A percentile compares a stretch with the other conserved stretches of the same genome.
Conservation (phyloP, 2,113 vertebrate species). For the Mugil cephalus region DNA sequence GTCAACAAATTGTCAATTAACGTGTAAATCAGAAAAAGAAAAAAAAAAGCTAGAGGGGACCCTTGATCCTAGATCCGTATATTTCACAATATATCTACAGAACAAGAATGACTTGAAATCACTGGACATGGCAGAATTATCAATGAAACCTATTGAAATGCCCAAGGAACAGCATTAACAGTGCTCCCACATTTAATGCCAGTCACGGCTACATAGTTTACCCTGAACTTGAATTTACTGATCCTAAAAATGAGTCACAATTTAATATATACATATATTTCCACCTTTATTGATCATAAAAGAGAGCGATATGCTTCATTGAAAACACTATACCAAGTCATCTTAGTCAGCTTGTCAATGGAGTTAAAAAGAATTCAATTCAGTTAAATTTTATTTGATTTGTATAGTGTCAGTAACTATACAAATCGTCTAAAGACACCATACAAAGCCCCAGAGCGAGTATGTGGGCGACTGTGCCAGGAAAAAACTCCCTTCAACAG, state of each 20-base stretch:
- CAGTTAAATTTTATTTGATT: too few species aligned
- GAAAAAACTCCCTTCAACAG: too few species aligned
- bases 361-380: too few species aligned
- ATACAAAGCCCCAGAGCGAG: too few species aligned
- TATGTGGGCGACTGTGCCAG: too few species aligned
- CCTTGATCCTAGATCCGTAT: neutral
- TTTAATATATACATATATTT: neutral
- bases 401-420: too few species aligned
- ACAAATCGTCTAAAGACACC: too few species aligned
- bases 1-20: constrained; percentile 32
- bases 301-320: neutral
- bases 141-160: neutral
- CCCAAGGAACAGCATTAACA: neutral
- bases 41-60: constrained; percentile 11
- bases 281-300: neutral
- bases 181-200: constrained; percentile 9
- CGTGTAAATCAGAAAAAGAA: constrained; percentile 56
- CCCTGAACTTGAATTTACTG: constrained; percentile 10
- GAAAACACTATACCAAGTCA: neutral
- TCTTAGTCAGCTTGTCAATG: neutral
- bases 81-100: neutral
- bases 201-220: neutral
- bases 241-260: neutral
- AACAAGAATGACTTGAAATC: neutral
- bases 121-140: neutral